phyloP scores from a whole-genome alignment of 2,797 vertebrate species.

The Picus viridis region DNA sequence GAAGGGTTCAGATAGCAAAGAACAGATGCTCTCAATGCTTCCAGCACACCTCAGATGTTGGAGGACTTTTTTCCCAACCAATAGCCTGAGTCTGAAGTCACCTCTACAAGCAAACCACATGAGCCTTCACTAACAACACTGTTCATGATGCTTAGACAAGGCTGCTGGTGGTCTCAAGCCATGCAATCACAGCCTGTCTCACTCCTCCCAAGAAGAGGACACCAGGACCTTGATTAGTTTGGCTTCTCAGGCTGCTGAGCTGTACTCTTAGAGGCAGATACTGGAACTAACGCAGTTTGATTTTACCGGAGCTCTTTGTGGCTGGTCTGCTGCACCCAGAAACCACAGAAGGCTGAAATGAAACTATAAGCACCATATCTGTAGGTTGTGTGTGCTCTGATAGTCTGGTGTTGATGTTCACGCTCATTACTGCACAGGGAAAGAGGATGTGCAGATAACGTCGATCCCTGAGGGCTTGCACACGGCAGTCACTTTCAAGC shows the following conservation, averaged over 20 bases:
- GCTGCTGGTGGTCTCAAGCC: background rate
- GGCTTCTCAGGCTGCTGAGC: background rate
- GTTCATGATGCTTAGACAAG: fast-evolving
- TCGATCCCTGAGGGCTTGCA: background rate
- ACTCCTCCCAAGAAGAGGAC: background rate
- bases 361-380: background rate
- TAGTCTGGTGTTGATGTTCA: background rate
- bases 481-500: background rate
- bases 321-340: background rate
- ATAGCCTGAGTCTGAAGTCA: background rate
- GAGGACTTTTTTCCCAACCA: background rate
- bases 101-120: background rate
- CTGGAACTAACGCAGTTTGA: background rate
- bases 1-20: background rate
- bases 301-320: background rate
- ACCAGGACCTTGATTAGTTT: background rate
- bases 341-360: background rate
- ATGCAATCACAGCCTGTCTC: too few relatives aligned
- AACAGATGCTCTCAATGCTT: background rate
- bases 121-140: fast-evolving
- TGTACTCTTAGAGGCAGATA: fast-evolving
- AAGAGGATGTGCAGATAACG: background rate
- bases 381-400: fast-evolving
- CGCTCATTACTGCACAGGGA: fast-evolving
- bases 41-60: background rate